Percentiles rank a stretch among this genome's conserved stretches.
These are phyloP conservation scores for Pelecanoides urinatrix DNA, from an alignment of 2,113 vertebrate species.

Conservation along the genomic window DNA sequence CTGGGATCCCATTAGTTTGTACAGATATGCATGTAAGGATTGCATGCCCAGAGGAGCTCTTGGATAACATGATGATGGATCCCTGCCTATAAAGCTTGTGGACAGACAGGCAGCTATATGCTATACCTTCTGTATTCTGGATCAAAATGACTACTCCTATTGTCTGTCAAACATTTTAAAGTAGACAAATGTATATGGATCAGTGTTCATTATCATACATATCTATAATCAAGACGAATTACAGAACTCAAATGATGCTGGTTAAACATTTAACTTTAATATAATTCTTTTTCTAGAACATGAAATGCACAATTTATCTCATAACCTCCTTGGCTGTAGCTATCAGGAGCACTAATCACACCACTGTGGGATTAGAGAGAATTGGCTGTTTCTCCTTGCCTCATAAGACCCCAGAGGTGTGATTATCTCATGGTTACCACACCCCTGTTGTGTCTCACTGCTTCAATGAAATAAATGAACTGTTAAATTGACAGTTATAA, in stretches of 20 bases:
- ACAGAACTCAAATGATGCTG: neutral
- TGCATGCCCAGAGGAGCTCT: neutral
- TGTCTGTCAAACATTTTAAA: neutral
- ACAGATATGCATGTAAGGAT: neutral
- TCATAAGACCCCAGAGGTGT: constrained; percentile 55
- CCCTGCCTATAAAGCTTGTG: neutral
- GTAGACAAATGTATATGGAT: neutral
- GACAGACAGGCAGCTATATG: neutral
- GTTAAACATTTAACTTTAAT: constrained; percentile 50
- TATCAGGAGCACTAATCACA: constrained; percentile 60
- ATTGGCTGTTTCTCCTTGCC: constrained; percentile 63
- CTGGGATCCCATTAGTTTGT: neutral
- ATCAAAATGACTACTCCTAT: neutral
- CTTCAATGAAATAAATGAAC: constrained; percentile 66
- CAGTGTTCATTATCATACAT: neutral
- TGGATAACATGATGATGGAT: neutral
- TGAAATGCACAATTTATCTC: constrained; percentile 49
- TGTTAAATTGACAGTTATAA: constrained; percentile 69
- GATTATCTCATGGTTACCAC: constrained; percentile 70
- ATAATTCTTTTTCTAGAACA: constrained; percentile 15
- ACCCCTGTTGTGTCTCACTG: constrained; percentile 63
- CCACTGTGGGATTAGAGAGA: constrained; percentile 62
- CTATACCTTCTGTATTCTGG: neutral
- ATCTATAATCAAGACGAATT: constrained; percentile 39
- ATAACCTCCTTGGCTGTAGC: constrained; percentile 47